Conservation (phyloP, 2,113 vertebrate species). For the Ammospiza caudacuta region DNA sequence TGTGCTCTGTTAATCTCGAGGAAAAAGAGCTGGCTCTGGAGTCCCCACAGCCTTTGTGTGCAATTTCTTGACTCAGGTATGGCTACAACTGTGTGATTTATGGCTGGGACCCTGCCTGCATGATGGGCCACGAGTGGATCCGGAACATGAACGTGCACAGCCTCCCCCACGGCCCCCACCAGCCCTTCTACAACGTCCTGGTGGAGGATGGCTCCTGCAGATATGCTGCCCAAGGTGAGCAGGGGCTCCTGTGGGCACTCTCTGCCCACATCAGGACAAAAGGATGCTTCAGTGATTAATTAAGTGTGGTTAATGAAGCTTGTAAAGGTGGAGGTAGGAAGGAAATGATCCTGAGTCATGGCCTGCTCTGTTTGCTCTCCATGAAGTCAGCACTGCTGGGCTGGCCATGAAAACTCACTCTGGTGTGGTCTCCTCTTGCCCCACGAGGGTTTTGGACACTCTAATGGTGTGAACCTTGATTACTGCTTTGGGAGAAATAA, state of each 20-base stretch:
- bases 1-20: not conserved
- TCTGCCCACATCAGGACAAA: not conserved
- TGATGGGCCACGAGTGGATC: constrained; percentile 98
- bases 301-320: not conserved
- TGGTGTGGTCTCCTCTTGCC: not conserved
- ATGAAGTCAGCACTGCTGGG: not conserved
- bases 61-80: constrained; percentile 69
- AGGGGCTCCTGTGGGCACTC: not conserved
- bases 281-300: not conserved
- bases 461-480: not conserved
- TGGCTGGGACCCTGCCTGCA: constrained; percentile 96
- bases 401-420: not conserved
- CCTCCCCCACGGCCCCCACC: constrained; percentile 87
- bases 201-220: constrained; percentile 94
- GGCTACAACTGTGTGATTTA: constrained; percentile 97
- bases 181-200: constrained; percentile 96
- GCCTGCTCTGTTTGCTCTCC: not conserved
- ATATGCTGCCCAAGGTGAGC: constrained; percentile 91
- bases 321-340: not conserved
- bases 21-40: not conserved
- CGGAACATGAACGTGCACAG: constrained; percentile 95
- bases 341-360: not conserved
- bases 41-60: not conserved
- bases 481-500: not conserved
- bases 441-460: not conserved